Evolutionary conservation across 2,797 vertebrate genomes (phyloP), one percentile per base, ranked within the genome.

Genomic region (Falco naumanni): DNA sequence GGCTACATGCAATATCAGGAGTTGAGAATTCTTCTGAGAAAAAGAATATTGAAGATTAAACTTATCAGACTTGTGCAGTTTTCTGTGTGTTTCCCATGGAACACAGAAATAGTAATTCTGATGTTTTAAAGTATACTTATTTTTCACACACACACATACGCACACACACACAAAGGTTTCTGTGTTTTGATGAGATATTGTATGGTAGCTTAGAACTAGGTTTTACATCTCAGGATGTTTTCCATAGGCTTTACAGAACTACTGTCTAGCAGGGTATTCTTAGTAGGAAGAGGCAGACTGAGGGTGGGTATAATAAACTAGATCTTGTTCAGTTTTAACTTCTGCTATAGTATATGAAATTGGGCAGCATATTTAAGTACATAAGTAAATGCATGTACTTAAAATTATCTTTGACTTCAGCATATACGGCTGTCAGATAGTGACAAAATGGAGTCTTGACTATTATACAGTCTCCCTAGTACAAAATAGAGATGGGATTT

Each of bases 1-100:
- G 0, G 0, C 9, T 74, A 16, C 14, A n/a, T 25, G 10, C 13
- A 63, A 7, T 45, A 57, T 51, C 28, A 57, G 37, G 31, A 68
- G 8, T 17, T 19, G 4, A 48, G 13, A 57, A 61, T 41, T 74
- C 6, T 83, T 95, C 75, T 45, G 29, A 71, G 70, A 79, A 66
- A 37, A 75, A 66, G 4, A 76, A 48, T 87, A 54, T 25, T 61
- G 68, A 56, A 64, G 50, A 53, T 60, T 48, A 77, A 60, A 8
- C 1, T 82, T 81, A 33, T 69, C 34, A 59, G 45, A 29, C 3
- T 43, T 43, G 0, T 75, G 16, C 12, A 63, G 22, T 80, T 87
- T 72, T 89, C 37, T 83, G 1, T 37, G 25, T 13, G 16, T 65
- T 87, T 92, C 29, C 28, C 7, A 9, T 54, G 3, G 41, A 90